phyloP scores from a whole-genome alignment of 2,113 vertebrate species.

The Silurus asotus region DNA sequence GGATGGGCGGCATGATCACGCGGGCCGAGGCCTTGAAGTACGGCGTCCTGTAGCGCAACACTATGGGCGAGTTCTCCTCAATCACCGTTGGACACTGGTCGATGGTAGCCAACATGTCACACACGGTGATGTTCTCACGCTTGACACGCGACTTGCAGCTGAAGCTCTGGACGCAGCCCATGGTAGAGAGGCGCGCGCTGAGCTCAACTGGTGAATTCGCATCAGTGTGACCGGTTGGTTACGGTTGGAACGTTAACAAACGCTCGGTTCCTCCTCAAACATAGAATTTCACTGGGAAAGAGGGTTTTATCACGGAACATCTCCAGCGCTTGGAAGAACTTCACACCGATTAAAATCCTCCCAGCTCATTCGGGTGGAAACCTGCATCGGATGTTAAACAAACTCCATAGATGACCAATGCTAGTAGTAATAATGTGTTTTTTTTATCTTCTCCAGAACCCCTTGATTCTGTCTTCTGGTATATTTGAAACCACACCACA shows the following conservation, averaged over 20 bases:
- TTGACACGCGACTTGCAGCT: conserved; percentile 93
- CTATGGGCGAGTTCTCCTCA: conserved; percentile 95
- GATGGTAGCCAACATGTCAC: conserved; percentile 91
- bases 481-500: background rate
- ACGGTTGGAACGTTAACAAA: conserved; percentile 11
- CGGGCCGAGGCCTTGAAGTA: conserved; percentile 95
- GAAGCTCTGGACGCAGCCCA: conserved; percentile 96
- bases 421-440: background rate
- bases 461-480: background rate
- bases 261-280: background rate
- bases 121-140: conserved; percentile 92
- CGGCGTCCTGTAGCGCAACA: conserved; percentile 94
- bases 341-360: background rate
- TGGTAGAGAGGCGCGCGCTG: conserved; percentile 67
- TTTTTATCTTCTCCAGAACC: background rate
- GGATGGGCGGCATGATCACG: conserved; percentile 90
- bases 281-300: too few relatives aligned
- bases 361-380: background rate
- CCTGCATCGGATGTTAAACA: background rate
- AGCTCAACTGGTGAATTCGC: conserved; percentile 51
- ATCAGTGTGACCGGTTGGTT: conserved; percentile 38
- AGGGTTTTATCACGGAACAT: too few relatives aligned
- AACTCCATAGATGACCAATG: background rate
- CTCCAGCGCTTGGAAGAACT: background rate
- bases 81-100: conserved; percentile 91